Evolutionary conservation across 2,113 vertebrate genomes (phyloP).

Genomic region (Sinocyclocheilus anshuiensis): DNA sequence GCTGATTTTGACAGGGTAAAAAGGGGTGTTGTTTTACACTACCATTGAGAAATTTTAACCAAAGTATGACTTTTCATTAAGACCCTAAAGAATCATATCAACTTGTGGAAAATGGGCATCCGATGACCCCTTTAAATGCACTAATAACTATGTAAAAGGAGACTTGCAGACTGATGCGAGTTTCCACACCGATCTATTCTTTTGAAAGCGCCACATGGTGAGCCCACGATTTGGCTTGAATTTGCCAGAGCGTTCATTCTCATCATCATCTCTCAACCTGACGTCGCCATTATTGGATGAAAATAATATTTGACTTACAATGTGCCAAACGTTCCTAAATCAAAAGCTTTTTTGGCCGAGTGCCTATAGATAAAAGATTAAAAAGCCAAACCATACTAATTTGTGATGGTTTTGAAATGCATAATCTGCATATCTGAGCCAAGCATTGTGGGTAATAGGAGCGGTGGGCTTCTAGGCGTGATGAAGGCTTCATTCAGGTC

Average conservation of each 20-base stretch:
- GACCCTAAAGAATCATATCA: too few species aligned
- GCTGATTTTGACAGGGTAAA: too few species aligned
- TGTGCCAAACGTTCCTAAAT: constrained; percentile 9
- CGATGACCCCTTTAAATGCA: too few species aligned
- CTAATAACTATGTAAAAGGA: background rate
- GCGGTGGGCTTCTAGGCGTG: background rate
- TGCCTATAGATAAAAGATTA: constrained; percentile 43
- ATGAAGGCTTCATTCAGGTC: background rate
- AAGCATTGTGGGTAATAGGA: constrained; percentile 8
- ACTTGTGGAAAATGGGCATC: too few species aligned
- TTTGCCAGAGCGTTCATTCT: background rate
- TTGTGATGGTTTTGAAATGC: constrained; percentile 23
- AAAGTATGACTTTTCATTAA: too few species aligned
- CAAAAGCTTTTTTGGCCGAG: constrained; percentile 25
- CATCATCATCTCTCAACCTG: background rate
- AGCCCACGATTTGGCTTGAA: background rate
- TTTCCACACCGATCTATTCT: background rate
- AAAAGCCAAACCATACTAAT: constrained; percentile 25
- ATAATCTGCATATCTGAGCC: background rate
- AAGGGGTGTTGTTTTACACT: too few species aligned
- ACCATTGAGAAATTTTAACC: too few species aligned
- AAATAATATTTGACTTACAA: background rate
- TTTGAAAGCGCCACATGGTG: constrained; percentile 8
- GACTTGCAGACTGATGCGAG: background rate
- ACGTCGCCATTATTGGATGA: background rate